A percentile compares a stretch with the other conserved stretches of the same genome.
These are phyloP conservation scores for Anas platyrhynchos DNA, from an alignment of 2,113 vertebrate species.

Conservation along the genomic window DNA sequence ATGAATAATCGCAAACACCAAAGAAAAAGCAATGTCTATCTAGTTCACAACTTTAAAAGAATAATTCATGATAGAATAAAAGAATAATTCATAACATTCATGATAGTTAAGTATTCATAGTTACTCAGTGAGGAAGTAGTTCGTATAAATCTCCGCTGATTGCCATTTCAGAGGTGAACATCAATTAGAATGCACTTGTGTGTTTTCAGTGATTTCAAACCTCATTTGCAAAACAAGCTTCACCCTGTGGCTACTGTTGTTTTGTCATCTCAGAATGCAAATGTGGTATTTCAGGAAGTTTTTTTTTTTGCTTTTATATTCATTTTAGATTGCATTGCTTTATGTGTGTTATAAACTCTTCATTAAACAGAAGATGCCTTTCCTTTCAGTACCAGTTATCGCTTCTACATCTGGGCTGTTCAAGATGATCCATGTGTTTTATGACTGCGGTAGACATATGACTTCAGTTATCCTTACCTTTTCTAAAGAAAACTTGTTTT, in stretches of 20 bases:
- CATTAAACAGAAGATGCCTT: neutral
- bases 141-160: neutral
- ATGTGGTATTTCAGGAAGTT: neutral
- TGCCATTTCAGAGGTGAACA: neutral
- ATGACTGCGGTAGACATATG: neutral
- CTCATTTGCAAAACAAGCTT: neutral
- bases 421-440: constrained; percentile 1
- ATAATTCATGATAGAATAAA: neutral
- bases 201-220: neutral
- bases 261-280: neutral
- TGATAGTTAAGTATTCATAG: neutral
- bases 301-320: neutral
- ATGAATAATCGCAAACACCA: neutral
- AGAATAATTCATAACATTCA: neutral
- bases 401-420: constrained; percentile 23
- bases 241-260: neutral
- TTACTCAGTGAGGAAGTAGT: neutral
- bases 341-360: neutral
- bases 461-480: constrained; percentile 33
- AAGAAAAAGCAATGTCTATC: neutral
- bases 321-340: neutral
- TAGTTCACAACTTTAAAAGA: neutral
- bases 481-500: constrained; percentile 50
- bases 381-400: neutral
- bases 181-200: accelerated